phyloP scores from a whole-genome alignment of 2,113 vertebrate genomes.

The Odobenus rosmarus region DNA sequence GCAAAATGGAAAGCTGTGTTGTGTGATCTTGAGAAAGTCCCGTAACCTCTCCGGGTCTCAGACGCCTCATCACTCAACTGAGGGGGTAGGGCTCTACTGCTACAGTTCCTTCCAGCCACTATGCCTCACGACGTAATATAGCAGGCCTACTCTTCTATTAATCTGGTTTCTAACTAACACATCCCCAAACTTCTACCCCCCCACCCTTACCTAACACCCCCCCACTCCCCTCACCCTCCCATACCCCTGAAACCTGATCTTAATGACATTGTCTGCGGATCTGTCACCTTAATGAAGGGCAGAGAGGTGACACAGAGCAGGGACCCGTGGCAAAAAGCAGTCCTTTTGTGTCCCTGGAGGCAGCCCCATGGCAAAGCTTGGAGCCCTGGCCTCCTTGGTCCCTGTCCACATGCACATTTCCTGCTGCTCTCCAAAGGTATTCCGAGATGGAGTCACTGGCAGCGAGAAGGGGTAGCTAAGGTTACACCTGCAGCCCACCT shows the following conservation, averaged over 20 bases:
- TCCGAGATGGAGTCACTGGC: constrained; percentile 38
- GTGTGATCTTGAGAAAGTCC: constrained; percentile 46
- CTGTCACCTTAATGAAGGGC: constrained; percentile 55
- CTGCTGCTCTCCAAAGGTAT: constrained; percentile 40
- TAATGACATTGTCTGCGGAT: constrained; percentile 31
- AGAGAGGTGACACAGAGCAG: constrained; percentile 60
- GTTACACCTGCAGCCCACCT: neutral
- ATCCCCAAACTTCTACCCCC: constrained; percentile 50
- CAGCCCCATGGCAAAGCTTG: neutral
- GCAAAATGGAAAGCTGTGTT: constrained; percentile 30
- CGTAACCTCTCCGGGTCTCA: constrained; percentile 39
- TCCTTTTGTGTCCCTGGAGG: constrained; percentile 27
- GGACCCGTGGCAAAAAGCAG: constrained; percentile 24
- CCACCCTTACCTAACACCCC: constrained; percentile 28
- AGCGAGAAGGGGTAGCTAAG: constrained; percentile 67
- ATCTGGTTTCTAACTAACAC: constrained; percentile 68
- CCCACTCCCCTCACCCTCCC: neutral
- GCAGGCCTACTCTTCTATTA: constrained; percentile 64
- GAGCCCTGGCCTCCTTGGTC: constrained; percentile 37
- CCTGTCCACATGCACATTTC: constrained; percentile 22
- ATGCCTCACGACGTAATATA: constrained; percentile 51
- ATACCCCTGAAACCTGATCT: constrained; percentile 48
- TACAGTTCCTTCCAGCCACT: constrained; percentile 52
- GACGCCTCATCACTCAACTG: constrained; percentile 58
- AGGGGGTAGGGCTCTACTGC: constrained; percentile 43